Conservation (phyloP, 1,140 invertebrate genomes). For the Pseudomyrmex dendroicus region DNA sequence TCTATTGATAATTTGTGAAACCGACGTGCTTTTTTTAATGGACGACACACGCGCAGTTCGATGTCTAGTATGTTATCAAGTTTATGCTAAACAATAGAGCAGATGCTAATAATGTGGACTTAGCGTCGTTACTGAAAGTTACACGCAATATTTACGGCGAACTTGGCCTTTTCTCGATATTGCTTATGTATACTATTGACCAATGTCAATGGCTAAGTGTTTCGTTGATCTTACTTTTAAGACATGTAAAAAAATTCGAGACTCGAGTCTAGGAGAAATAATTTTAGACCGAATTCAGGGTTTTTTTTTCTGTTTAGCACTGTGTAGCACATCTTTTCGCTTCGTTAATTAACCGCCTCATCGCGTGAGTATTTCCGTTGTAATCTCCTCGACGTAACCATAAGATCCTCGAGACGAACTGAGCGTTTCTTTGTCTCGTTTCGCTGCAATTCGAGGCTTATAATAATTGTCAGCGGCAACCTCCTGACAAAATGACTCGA, state of each 20-base stretch:
- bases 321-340: not conserved
- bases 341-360: not conserved
- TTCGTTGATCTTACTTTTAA: not conserved
- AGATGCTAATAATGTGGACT: constrained; percentile 66
- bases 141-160: constrained; percentile 72
- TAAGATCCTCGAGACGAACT: not conserved
- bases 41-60: not conserved
- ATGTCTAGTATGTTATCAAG: not conserved
- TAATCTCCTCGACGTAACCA: not conserved
- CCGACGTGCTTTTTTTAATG: not conserved
- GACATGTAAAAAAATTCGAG: not conserved
- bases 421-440: constrained; percentile 21
- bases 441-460: not conserved
- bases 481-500: not conserved
- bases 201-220: not conserved
- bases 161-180: constrained; percentile 68
- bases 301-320: too few relatives aligned
- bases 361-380: not conserved
- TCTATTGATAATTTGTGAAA: not conserved
- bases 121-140: constrained; percentile 76
- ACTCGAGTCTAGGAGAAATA: not conserved
- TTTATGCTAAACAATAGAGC: constrained; percentile 5
- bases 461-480: not conserved
- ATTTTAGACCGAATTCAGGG: not conserved
- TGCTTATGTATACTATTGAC: not conserved